These are phyloP conservation scores for Stenchaetothrips biformis DNA, from an alignment of 2,888 invertebrate genomes.

Conservation along the genomic window DNA sequence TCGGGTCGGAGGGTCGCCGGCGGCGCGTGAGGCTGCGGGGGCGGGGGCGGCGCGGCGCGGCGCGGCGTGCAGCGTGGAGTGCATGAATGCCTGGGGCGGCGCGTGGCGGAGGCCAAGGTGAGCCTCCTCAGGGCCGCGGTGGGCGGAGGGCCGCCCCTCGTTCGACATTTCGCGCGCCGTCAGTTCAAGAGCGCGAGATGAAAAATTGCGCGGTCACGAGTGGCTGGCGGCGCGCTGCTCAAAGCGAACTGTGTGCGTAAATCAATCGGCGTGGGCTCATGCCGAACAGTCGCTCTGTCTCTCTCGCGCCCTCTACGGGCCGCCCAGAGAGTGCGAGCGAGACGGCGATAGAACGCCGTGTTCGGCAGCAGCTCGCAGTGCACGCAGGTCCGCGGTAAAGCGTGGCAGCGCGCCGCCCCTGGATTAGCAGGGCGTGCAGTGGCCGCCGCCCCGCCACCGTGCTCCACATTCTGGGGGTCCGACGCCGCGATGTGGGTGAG, in stretches of 20 bases:
- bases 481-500: background rate
- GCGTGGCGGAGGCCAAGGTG: background rate
- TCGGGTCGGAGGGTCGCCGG: background rate
- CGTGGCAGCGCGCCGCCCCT: too few relatives aligned
- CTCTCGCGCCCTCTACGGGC: too few relatives aligned
- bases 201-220: too few relatives aligned
- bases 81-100: background rate
- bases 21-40: conserved; percentile 1
- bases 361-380: too few relatives aligned
- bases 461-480: background rate
- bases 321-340: too few relatives aligned
- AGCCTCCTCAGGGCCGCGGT: background rate
- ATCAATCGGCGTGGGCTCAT: background rate
- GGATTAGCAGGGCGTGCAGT: background rate
- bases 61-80: background rate
- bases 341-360: too few relatives aligned
- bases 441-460: background rate
- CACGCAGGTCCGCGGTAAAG: background rate
- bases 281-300: too few relatives aligned
- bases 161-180: background rate
- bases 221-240: too few relatives aligned
- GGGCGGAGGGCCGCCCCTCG: background rate
- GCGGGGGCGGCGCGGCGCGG: background rate
- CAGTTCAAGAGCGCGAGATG: too few relatives aligned
- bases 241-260: background rate